Base-by-base conservation (phyloP, 2,888 invertebrate species). In the Pterostichus madidus region DNA sequence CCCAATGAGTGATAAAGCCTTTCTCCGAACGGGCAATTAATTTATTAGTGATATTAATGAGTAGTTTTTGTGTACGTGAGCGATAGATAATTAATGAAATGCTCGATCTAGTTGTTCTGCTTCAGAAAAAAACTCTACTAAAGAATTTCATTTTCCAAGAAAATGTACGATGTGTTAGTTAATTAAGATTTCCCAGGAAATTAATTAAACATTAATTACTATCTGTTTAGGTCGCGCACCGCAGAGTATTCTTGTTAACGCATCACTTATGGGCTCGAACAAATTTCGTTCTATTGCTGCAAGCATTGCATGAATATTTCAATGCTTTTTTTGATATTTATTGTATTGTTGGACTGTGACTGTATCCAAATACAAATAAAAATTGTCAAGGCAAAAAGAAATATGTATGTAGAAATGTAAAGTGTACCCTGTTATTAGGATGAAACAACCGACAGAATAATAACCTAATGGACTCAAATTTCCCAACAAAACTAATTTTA, bases 111-210 rank as follows among this genome's bases (percentile, higher is more conserved):
- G 15, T 8, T 56, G 56, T 17, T 56, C 24, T 17, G 17, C 13
- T 56, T 17, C 17, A 56, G 15, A 56, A 17, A 56, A 3, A 17
- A 56, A 56, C 56, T 17, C 24, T 5, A 52, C n/a, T 17, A 32
- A 79, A 79, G 79, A 46, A 79, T 79, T 68, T 61, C 52, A 32
- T 68, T 80, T 80, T 80, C 80, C 24, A 13, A 80, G 80, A 80
- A 80, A 46, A 80, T 80, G 13, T 31, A 68, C 64, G 56, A 80
- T 73, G 71, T 79, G 56, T 73, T 80, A 11, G 73, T 59, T 71
- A 81, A 71, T 81, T 81, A 81, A 81, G 80, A 73, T 81, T 81
- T 81, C 80, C 56, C 56, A 81, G 39, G 80, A 81, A 81, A 81
- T 81, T 73, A 81, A 81, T 81, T 81, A 81, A 53, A n/a, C 44